phyloP scores from a whole-genome alignment of 2,888 invertebrate species.

The Dysmachus trigonus region DNA sequence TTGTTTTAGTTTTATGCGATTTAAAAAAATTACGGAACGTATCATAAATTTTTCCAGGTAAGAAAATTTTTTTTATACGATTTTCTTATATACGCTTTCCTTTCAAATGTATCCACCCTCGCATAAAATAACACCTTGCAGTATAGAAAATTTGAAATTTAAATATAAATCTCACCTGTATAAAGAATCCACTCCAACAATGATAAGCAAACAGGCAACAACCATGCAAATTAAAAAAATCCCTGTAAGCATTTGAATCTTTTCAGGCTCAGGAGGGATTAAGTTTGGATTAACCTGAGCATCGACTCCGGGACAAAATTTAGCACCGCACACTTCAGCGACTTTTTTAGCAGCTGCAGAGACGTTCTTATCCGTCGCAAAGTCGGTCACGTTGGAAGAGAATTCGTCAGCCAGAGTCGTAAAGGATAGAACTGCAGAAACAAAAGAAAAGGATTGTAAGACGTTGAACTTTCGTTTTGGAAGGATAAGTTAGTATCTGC shows the following conservation, averaged over 20 bases:
- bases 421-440: conserved; percentile 55
- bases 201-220: conserved; percentile 76
- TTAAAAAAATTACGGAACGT: too few relatives aligned
- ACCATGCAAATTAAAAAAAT: conserved; percentile 85
- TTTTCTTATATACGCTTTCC: too few relatives aligned
- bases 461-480: background rate
- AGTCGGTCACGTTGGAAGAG: background rate
- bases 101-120: background rate
- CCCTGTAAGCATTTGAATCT: conserved; percentile 81
- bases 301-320: conserved; percentile 73
- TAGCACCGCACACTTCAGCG: conserved; percentile 75
- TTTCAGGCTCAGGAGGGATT: conserved; percentile 74
- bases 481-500: background rate
- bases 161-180: conserved; percentile 68
- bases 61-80: too few relatives aligned
- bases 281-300: conserved; percentile 73
- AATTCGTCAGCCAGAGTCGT: conserved; percentile 51
- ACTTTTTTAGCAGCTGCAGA: conserved; percentile 62
- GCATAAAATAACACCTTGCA: too few relatives aligned
- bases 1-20: too few relatives aligned
- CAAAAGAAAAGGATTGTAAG: background rate
- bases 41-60: too few relatives aligned
- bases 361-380: background rate
- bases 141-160: too few relatives aligned
- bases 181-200: conserved; percentile 82